A percentile compares a stretch with the other conserved stretches of the same genome.
phyloP scores from a whole-genome alignment of 2,888 invertebrate species.

The Drosophila barbarae region DNA sequence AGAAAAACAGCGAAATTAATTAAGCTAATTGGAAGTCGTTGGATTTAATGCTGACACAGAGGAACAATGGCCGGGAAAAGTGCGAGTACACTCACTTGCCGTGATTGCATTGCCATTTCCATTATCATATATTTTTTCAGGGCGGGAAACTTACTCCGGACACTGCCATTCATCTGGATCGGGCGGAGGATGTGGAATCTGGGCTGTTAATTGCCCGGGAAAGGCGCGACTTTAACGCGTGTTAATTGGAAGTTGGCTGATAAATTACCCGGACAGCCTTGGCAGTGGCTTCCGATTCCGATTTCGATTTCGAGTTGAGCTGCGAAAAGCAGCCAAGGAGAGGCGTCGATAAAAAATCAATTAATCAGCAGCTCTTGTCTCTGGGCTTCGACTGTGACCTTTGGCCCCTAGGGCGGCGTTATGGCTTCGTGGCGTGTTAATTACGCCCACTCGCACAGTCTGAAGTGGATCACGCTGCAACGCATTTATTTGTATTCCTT shows the following conservation, averaged over 20 bases:
- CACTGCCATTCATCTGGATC: constrained; percentile 7
- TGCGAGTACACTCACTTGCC: constrained; percentile 24
- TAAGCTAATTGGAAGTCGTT: constrained; percentile 33
- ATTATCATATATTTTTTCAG: constrained; percentile 17
- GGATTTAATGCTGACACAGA: constrained; percentile 29
- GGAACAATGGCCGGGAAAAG: constrained; percentile 50
- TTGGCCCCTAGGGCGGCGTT: constrained; percentile 15
- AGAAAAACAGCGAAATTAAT: constrained; percentile 25
- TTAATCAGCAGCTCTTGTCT: constrained; percentile 38
- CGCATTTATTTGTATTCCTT: constrained; percentile 2
- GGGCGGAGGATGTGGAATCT: background rate
- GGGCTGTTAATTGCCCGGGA: constrained; percentile 44
- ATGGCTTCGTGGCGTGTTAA: constrained; percentile 33
- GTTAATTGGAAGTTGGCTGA: constrained; percentile 62
- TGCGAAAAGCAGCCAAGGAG: constrained; percentile 2
- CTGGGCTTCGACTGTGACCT: constrained; percentile 15
- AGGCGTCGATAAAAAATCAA: constrained; percentile 36
- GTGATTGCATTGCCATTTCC: constrained; percentile 48
- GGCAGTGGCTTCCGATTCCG: constrained; percentile 25
- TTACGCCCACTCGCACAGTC: constrained; percentile 30
- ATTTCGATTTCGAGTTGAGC: constrained; percentile 1
- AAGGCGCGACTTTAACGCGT: constrained; percentile 43
- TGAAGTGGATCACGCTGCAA: constrained; percentile 19
- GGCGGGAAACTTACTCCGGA: background rate
- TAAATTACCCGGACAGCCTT: constrained; percentile 47